These are phyloP conservation scores for Hippocampus kuda DNA, from an alignment of 2,797 vertebrate species.

Conservation along the genomic window DNA sequence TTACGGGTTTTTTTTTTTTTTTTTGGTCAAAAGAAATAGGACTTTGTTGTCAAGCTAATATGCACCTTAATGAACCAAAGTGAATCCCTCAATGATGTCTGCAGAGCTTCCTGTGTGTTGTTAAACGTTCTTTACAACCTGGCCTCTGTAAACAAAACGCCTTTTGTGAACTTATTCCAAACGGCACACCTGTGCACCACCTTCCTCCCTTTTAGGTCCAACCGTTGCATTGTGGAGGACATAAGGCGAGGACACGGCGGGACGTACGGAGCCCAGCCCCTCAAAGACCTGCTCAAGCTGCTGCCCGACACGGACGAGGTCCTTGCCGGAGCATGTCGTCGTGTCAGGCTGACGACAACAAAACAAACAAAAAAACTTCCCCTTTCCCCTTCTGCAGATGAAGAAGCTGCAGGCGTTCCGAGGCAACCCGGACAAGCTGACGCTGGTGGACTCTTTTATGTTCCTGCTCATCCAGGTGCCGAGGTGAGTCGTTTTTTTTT, in stretches of 20 bases:
- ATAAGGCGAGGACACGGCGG: slow-evolving; percentile 78
- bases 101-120: not conserved
- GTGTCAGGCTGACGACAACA: slow-evolving; percentile 2
- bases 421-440: slow-evolving; percentile 85
- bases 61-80: no score
- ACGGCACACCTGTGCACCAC: slow-evolving; percentile 5
- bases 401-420: slow-evolving; percentile 86
- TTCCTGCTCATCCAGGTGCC: slow-evolving; percentile 87
- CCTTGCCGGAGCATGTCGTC: slow-evolving; percentile 25
- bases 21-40: no score
- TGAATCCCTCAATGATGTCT: no score
- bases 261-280: slow-evolving; percentile 76
- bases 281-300: slow-evolving; percentile 90
- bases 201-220: slow-evolving; percentile 68
- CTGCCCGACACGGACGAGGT: slow-evolving; percentile 93
- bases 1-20: no score
- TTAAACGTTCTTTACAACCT: not conserved
- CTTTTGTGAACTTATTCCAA: slow-evolving; percentile 11
- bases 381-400: slow-evolving; percentile 60
- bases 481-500: slow-evolving; percentile 68
- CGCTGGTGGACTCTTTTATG: slow-evolving; percentile 94
- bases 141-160: not conserved
- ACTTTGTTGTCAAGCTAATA: no score
- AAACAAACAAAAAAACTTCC: slow-evolving; percentile 3
- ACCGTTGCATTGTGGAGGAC: slow-evolving; percentile 85